Evolutionary conservation across 2,797 vertebrate genomes (phyloP).

Genomic region (Acropternis orthonyx): DNA sequence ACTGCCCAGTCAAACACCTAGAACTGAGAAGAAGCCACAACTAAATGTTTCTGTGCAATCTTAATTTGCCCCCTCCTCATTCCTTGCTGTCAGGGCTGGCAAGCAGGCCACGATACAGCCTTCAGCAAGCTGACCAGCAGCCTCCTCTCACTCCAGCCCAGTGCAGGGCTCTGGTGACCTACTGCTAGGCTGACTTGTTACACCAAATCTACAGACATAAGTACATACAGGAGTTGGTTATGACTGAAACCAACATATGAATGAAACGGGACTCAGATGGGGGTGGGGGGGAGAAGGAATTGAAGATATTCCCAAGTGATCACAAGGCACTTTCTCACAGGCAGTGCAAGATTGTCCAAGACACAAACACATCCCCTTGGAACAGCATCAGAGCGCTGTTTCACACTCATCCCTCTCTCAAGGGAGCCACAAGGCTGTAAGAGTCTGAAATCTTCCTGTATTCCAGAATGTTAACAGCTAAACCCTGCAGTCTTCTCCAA

Average conservation of each 20-base stretch:
- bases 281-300: neutral
- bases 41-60: neutral
- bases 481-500: neutral
- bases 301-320: neutral
- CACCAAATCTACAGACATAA: neutral
- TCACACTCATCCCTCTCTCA: neutral
- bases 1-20: neutral
- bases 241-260: neutral
- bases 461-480: neutral
- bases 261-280: neutral
- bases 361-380: neutral
- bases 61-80: neutral
- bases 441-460: neutral
- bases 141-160: neutral
- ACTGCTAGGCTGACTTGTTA: neutral
- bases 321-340: neutral
- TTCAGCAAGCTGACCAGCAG: neutral
- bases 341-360: rapidly evolving
- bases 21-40: neutral
- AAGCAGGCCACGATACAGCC: neutral
- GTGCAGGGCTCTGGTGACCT: neutral
- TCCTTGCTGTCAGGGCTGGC: neutral
- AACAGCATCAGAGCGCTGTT: neutral
- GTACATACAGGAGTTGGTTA: neutral
- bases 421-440: rapidly evolving